Base-by-base conservation (phyloP, 92 coral and sea anemone genomes). In the Pocillopora grandis region DNA sequence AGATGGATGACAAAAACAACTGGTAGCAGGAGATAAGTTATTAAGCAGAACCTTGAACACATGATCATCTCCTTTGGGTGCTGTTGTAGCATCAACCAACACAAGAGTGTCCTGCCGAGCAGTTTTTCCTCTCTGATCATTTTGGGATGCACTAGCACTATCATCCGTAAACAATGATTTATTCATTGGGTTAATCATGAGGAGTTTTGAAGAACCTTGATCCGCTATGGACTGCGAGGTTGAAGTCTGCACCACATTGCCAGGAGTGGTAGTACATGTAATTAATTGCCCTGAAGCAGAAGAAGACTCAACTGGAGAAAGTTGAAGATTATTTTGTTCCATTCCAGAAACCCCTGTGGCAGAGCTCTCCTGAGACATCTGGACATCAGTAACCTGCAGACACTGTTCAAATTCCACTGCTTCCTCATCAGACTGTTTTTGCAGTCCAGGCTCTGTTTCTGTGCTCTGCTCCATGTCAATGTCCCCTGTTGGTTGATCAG, bases 31-130 rank as follows among this genome's bases (percentile, higher is more conserved):
- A 56, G 86, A 81, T 19, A 80, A 57, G 84, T 81, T 84, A 31
- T 84, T 67, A 57, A 92, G 91, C 58, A 94, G 88, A 55, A 92
- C 90, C 79, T 90, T 86, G 71, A 94, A 94, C 62, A 94, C 90
- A 49, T 88, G 88, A 73, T 94, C 98, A 58, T 94, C 95, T 65
- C 84, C 93, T 79, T 88, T 89, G 0, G 80, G 91, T 20, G 80
- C 58, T 10, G 74, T 76, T 20, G 87, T 64, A 2, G 89, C 67
- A 42, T 88, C 91, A 21, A 91, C 76, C 60, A 94, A 81, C n/a
- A 70, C 16, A 1, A 94, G 79, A 15, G 84, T 84, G 72, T 94
- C 98, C 27, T 87, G 88, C 4, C 88, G 92, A 12, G 88, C 63
- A 18, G 87, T 68, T 68, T 85, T 85, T 57, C 78, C 71, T 70